Conservation (phyloP, 2,797 vertebrate genomes). For the Salmo trutta region DNA sequence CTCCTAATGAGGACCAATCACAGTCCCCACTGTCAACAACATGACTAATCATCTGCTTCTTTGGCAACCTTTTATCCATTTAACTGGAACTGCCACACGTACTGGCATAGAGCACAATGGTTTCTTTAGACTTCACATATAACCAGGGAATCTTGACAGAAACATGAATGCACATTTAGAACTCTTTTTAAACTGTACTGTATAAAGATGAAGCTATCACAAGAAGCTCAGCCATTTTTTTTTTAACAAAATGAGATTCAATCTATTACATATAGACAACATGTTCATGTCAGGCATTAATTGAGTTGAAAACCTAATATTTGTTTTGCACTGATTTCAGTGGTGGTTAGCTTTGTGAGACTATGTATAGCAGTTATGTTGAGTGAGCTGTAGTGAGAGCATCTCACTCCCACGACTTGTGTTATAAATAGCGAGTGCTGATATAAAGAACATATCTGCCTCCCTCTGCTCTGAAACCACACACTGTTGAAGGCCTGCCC, state of each 20-base stretch:
- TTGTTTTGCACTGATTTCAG: neutral
- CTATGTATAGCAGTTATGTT: neutral
- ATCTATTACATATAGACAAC: neutral
- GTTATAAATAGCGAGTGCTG: neutral
- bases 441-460: neutral
- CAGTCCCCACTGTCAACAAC: neutral
- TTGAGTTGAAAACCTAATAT: neutral
- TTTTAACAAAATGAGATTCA: no score
- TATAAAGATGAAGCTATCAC: neutral
- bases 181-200: neutral
- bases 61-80: neutral
- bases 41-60: neutral
- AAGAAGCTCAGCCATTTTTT: neutral
- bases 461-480: neutral
- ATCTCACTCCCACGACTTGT: neutral
- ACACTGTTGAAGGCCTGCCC: neutral
- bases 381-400: neutral
- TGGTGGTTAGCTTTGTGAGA: neutral
- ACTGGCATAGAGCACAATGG: conserved; percentile 5
- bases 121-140: neutral
- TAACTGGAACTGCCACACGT: conserved; percentile 17
- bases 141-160: neutral
- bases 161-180: neutral
- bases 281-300: neutral
- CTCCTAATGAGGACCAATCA: neutral